Base-by-base conservation (phyloP, 53 echinoderm and acorn worm genomes). In the Holothuria leucospilota region DNA sequence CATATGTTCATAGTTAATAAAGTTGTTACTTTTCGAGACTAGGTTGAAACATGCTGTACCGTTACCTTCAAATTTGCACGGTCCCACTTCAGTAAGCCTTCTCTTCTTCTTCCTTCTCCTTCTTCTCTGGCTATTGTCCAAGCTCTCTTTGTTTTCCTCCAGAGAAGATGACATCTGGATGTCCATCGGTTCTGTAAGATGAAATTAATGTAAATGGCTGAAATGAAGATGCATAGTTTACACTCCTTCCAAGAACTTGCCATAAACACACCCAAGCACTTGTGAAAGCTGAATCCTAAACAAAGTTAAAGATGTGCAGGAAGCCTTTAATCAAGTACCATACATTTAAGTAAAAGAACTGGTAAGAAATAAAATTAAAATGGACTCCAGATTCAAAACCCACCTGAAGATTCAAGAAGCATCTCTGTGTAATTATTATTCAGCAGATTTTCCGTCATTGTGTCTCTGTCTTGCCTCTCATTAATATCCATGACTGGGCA, bases 11-110 rank as follows among this genome's bases (percentile, higher is more conserved):
- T 34, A 9, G 9, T 24, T 51, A 21, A 34, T 34, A 9, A 21
- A 87, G 16, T 7, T 3, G 10, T 34, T 29, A 12, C 16, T 39
- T 68, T 49, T 39, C 0, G 25, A 42, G 49, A 23, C 26, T 2
- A 13, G 16, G 8, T 30, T 74, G 30, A 16, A 13, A 16, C 24
- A 18, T 41, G 14, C 2, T 0, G 23, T 25, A 10, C 9, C 3
- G 65, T 87, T 85, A 96, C 96, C 96, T 92, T 96, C 92, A 91
- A 94, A 96, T 83, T 90, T 96, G 84, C 92, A 94, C 80, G 94
- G 96, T 88, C 90, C 91, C 14, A 94, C 88, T 42, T 88, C 85
- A n/a, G 96, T 92, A 18, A 88, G 66, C 40, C 96, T 92, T 91
- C 91, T 93, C 90, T 96, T 96, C 91, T 96, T 96, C 92, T 88